phyloP scores from a whole-genome alignment of 2,113 vertebrate genomes.

The Tamias sibiricus region DNA sequence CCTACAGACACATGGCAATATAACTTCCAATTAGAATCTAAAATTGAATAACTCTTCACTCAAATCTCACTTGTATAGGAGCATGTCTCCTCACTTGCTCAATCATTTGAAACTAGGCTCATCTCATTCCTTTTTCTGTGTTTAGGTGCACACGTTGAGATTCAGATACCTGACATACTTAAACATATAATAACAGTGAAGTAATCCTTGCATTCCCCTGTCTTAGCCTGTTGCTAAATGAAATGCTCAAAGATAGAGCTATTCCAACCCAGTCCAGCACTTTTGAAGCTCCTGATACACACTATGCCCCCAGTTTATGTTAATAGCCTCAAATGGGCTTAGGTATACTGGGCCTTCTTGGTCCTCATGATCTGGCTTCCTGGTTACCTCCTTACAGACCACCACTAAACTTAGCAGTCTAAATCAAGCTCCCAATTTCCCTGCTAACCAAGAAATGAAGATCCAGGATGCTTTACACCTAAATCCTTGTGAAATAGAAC shows the following conservation, averaged over 20 bases:
- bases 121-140: neutral
- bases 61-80: neutral
- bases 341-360: neutral
- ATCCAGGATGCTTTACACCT: neutral
- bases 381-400: neutral
- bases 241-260: neutral
- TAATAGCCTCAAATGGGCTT: neutral
- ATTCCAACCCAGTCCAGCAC: neutral
- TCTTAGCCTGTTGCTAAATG: neutral
- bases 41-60: neutral
- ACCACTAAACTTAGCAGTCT: neutral
- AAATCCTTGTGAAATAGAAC: neutral
- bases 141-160: neutral
- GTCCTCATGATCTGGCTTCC: neutral
- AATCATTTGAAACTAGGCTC: neutral
- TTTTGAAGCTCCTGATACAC: neutral
- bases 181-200: neutral
- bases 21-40: neutral
- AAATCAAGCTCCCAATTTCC: neutral
- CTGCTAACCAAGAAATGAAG: neutral
- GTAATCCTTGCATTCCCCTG: neutral
- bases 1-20: no score
- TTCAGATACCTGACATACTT: neutral
- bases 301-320: neutral
- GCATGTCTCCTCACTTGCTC: neutral